These are phyloP conservation scores for Lytechinus variegatus DNA, from an alignment of 35 echinoderm and acorn worm genomes.

Conservation along the genomic window DNA sequence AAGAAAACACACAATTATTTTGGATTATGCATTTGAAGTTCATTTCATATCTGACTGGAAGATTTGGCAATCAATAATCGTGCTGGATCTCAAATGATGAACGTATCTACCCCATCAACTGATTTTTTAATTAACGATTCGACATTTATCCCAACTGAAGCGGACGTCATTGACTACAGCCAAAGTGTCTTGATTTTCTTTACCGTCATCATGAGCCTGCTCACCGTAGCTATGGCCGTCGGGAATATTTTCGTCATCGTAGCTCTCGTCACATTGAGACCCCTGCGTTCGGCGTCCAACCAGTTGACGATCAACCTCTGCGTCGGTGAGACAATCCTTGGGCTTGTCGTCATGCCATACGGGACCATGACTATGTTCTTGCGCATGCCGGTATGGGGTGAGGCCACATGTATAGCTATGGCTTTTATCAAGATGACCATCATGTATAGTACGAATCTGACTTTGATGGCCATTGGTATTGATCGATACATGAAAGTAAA, in stretches of 20 bases:
- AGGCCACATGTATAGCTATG: neutral
- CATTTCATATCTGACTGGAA: neutral
- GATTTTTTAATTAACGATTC: neutral
- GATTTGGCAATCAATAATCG: no score
- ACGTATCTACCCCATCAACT: neutral
- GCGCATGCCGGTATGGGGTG: neutral
- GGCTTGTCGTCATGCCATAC: conserved; percentile 24
- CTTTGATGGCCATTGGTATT: neutral
- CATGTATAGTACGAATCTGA: neutral
- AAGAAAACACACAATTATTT: neutral
- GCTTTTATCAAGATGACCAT: neutral
- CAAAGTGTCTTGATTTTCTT: neutral
- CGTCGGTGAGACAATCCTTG: neutral
- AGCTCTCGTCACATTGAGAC: neutral
- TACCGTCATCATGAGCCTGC: neutral
- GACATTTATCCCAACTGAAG: neutral
- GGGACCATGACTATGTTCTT: neutral
- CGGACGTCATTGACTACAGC: neutral
- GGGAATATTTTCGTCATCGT: conserved; percentile 6
- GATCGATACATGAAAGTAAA: conserved; percentile 3
- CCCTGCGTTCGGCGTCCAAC: neutral
- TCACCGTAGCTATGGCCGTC: neutral
- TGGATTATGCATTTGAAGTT: neutral
- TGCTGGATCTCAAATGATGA: neutral
- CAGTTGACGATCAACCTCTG: conserved; percentile 22